phyloP scores from a whole-genome alignment of 2,797 vertebrate genomes.

The Hemibagrus guttatus region DNA sequence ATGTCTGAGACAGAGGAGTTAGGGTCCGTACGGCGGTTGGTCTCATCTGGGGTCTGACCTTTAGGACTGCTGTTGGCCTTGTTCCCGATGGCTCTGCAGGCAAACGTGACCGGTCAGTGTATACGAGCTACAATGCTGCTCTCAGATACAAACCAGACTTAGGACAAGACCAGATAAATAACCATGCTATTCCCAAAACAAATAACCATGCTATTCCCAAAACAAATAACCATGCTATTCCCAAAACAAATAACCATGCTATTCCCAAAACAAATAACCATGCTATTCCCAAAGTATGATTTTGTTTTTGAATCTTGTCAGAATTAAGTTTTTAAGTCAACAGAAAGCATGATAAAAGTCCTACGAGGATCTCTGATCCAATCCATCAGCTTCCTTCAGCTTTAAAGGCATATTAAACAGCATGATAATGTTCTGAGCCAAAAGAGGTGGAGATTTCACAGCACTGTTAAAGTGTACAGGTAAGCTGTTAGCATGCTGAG shows the following conservation, averaged over 20 bases:
- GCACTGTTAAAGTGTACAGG: not conserved
- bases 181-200: no score
- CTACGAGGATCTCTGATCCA: not conserved
- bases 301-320: no score
- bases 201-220: no score
- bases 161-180: no score
- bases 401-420: not conserved
- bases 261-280: no score
- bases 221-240: no score
- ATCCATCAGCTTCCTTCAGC: not conserved
- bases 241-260: no score
- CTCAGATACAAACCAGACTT: not conserved
- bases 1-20: slow-evolving; percentile 91
- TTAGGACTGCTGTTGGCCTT: slow-evolving; percentile 74
- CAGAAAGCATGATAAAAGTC: not conserved
- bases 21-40: slow-evolving; percentile 73
- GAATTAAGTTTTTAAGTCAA: no score
- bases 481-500: not conserved
- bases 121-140: not conserved
- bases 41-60: slow-evolving; percentile 76
- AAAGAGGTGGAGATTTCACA: not conserved
- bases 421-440: not conserved
- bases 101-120: not conserved
- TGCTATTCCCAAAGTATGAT: not conserved
- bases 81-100: slow-evolving; percentile 67